Evolutionary conservation across 2,797 vertebrate species (phyloP).

Genomic region (Protosalanx chinensis): DNA sequence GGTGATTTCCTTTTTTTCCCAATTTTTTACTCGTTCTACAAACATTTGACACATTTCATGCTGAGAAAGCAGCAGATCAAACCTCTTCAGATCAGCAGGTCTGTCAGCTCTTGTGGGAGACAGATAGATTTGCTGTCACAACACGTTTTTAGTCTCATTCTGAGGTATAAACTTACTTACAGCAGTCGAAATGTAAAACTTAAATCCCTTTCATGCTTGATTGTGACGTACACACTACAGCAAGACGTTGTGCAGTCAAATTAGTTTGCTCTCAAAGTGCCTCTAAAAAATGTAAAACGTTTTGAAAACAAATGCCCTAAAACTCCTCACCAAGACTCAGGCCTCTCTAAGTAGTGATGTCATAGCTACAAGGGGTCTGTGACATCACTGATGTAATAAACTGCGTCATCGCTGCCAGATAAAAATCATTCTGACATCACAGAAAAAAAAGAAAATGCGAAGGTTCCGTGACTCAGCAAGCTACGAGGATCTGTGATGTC

Average conservation of each 20-base stretch:
- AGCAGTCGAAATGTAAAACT: not conserved
- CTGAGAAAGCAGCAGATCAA: not conserved
- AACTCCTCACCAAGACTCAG: not conserved
- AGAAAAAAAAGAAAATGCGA: too few species aligned
- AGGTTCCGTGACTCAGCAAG: too few species aligned
- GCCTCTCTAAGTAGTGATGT: conserved; percentile 1
- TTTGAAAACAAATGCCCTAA: conserved; percentile 16
- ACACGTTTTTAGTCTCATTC: not conserved
- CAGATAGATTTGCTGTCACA: not conserved
- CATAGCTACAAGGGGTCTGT: conserved; percentile 18
- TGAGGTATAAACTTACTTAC: not conserved
- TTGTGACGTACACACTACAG: conserved; percentile 38
- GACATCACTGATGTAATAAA: conserved; percentile 24
- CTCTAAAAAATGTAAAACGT: conserved; percentile 31
- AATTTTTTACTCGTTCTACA: not conserved
- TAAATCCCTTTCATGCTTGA: conserved; percentile 46
- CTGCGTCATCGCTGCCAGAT: conserved; percentile 21
- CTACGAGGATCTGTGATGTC: not conserved
- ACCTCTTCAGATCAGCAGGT: not conserved
- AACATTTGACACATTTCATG: not conserved
- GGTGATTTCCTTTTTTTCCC: not conserved
- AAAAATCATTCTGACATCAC: conserved; percentile 14
- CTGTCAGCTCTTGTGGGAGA: not conserved
- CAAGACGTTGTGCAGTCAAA: conserved; percentile 23
- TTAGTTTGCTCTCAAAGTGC: conserved; percentile 41